phyloP scores from a whole-genome alignment of 2,888 invertebrate species.

The Rhogogaster chlorosoma region DNA sequence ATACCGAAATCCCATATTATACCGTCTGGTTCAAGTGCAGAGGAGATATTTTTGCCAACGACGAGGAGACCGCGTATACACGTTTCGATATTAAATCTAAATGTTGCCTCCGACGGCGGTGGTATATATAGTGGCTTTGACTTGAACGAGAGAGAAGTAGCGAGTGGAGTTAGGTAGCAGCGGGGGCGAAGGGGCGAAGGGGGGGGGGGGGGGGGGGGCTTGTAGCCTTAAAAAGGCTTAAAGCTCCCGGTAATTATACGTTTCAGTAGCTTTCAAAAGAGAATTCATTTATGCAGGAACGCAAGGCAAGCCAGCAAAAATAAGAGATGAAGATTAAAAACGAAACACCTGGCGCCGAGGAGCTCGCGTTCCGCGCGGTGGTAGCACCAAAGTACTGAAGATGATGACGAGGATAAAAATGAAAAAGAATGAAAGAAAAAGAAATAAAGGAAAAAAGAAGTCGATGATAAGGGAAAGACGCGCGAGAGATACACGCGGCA shows the following conservation, averaged over 20 bases:
- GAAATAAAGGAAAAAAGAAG: not conserved
- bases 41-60: not conserved
- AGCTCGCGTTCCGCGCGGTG: not conserved
- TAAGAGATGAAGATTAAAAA: constrained; percentile 46
- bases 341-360: constrained; percentile 34
- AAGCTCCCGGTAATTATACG: constrained; percentile 49
- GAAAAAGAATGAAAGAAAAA: not conserved
- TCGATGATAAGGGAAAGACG: not conserved
- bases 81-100: not conserved
- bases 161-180: not conserved
- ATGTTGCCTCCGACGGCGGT: not conserved
- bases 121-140: not conserved
- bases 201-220: not conserved
- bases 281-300: constrained; percentile 46
- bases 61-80: not conserved
- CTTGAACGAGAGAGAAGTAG: not conserved
- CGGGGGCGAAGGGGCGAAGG: too few relatives aligned
- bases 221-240: constrained; percentile 37
- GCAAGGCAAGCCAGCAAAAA: constrained; percentile 13
- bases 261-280: constrained; percentile 45
- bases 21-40: not conserved
- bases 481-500: not conserved
- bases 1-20: not conserved
- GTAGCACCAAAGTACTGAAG: not conserved
- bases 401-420: not conserved